Percentiles rank a stretch among this genome's conserved stretches.
phyloP scores from a whole-genome alignment of 2,113 vertebrate genomes.

The Ceratotherium simum region DNA sequence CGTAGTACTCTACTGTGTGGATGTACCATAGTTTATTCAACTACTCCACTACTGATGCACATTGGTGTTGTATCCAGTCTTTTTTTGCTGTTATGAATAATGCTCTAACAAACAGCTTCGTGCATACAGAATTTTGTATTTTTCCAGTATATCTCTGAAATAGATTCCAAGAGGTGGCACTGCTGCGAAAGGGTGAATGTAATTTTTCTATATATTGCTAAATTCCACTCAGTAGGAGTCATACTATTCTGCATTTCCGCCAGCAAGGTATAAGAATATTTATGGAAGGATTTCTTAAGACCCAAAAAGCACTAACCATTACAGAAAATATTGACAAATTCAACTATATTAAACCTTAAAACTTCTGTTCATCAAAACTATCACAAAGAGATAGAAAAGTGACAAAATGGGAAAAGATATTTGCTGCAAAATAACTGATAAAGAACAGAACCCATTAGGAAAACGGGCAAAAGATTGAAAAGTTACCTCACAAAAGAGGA shows the following conservation, averaged over 20 bases:
- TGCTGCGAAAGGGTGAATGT: constrained; percentile 46
- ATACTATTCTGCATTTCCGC: constrained; percentile 60
- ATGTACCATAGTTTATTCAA: constrained; percentile 40
- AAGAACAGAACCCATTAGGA: constrained; percentile 17
- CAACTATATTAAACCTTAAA: constrained; percentile 50
- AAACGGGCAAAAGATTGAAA: constrained; percentile 34
- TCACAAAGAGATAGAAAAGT: constrained; percentile 20
- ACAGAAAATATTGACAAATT: constrained; percentile 44
- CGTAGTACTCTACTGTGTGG: not conserved
- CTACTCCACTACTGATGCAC: constrained; percentile 7
- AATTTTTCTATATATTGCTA: constrained; percentile 38
- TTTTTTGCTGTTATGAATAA: constrained; percentile 58
- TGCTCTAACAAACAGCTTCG: constrained; percentile 31
- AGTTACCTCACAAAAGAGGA: constrained; percentile 28
- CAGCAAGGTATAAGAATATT: constrained; percentile 63
- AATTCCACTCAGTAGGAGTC: constrained; percentile 55
- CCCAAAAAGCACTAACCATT: constrained; percentile 6
- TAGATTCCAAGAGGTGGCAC: constrained; percentile 34
- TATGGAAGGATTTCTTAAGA: constrained; percentile 60
- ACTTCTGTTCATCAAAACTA: constrained; percentile 1
- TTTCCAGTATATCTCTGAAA: constrained; percentile 55
- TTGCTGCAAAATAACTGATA: constrained; percentile 46
- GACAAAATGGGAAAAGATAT: constrained; percentile 1
- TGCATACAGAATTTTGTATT: constrained; percentile 36
- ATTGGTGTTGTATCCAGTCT: constrained; percentile 13